Evolutionary conservation across 2,113 vertebrate genomes (phyloP), one percentile per base, ranked within the genome.

Genomic region (Dipodomys spectabilis): DNA sequence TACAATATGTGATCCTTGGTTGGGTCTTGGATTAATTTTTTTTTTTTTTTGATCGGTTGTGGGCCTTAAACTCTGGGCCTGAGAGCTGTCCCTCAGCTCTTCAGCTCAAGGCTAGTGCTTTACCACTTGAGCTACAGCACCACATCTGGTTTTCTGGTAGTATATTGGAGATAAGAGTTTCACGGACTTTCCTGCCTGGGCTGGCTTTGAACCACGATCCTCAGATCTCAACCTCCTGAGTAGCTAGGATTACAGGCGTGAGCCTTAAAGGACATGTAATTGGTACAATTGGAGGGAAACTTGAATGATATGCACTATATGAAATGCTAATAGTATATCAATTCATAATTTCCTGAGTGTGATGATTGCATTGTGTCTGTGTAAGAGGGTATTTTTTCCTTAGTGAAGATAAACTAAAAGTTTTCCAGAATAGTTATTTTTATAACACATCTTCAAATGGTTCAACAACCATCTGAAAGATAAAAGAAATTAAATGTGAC

Each of bases 401-500:
- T 69, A 28, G 8, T 25, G 7, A 25, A 88, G 11, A 73, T 5
- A 72, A 28, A 32, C 32, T 19, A 20, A 62, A 86, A 7, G 30
- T 35, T 84, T 93, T 65, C 2, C 81, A 65, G 57, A 65, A n/a
- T 18, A 32, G 11, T 30, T 2, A 88, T 53, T 53, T 44, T 30
- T 71, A 57, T 10, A 82, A 64, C n/a, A 62, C 65, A 82, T 28
- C 2, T 25, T 79, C 45, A 62, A 67, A 88, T 22, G 16, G 25
- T 69, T 91, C 23, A 75, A 4, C 32, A 84, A 82, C 10, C 25
- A 39, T 57, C 60, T 89, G 35, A 86, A 45, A 80, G 23, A 32
- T 6, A 49, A 72, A n/a, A 93, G 45, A 39, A 91, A 74, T 44
- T 62, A 80, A 94, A 92, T 20, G 93, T 1, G 35, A 45, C 12